Evolutionary conservation across 2,888 invertebrate genomes (phyloP).

Genomic region (Ellobium chinense): DNA sequence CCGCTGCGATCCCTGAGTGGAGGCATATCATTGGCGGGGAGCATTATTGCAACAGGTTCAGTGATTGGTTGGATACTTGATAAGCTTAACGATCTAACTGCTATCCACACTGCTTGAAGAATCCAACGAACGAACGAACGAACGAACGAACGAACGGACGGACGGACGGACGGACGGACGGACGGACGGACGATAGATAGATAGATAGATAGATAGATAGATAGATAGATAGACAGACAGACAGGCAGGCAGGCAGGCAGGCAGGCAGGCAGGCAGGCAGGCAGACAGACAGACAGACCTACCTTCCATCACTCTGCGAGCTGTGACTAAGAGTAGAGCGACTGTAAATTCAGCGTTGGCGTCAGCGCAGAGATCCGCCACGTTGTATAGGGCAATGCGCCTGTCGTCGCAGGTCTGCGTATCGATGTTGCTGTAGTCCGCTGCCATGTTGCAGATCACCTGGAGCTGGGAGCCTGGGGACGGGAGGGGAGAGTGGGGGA

Average conservation of each 20-base stretch:
- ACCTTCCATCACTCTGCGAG: conserved; percentile 82
- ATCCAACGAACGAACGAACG: too few relatives aligned
- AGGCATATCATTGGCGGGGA: too few relatives aligned
- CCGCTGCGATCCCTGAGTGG: too few relatives aligned
- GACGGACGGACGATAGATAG: background rate
- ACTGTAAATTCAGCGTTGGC: conserved; percentile 94
- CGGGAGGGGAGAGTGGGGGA: background rate
- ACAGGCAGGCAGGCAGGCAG: background rate
- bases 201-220: conserved; percentile 16
- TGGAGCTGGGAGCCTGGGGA: conserved; percentile 84
- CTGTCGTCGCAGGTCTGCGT: conserved; percentile 85
- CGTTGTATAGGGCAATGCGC: conserved; percentile 89
- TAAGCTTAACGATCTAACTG: too few relatives aligned
- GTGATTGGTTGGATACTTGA: too few relatives aligned
- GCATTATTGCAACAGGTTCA: too few relatives aligned
- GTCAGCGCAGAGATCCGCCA: conserved; percentile 87
- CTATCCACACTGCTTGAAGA: too few relatives aligned
- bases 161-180: too few relatives aligned
- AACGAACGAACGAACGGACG: too few relatives aligned
- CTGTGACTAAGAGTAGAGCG: conserved; percentile 89
- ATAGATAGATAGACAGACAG: background rate
- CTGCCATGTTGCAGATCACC: conserved; percentile 93
- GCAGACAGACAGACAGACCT: background rate
- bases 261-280: background rate
- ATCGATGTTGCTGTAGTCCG: conserved; percentile 94